Conservation (phyloP, 2,113 vertebrate species). For the Hymenochirus boettgeri region DNA sequence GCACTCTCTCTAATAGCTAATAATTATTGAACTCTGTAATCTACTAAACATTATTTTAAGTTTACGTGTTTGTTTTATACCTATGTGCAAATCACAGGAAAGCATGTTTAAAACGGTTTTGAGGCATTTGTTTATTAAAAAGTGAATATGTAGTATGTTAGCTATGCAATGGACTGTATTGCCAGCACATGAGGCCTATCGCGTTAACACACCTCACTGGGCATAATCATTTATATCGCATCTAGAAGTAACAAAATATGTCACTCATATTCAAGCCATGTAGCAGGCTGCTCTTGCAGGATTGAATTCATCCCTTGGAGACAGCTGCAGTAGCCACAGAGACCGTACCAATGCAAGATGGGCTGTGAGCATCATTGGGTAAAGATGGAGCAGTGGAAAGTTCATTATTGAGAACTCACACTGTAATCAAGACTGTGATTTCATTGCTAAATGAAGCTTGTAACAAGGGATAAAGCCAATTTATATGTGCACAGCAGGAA, state of each 20-base stretch:
- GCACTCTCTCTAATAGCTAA: background rate
- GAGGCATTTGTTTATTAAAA: too few relatives aligned
- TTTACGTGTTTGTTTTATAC: too few relatives aligned
- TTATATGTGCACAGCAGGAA: constrained; percentile 25
- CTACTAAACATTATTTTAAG: too few relatives aligned
- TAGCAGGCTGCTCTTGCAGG: constrained; percentile 18
- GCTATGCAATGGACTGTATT: background rate
- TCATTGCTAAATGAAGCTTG: constrained; percentile 42
- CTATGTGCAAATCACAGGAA: too few relatives aligned
- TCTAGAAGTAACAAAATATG: constrained; percentile 16
- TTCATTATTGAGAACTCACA: constrained; percentile 23
- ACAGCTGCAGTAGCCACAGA: background rate
- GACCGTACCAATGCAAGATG: constrained; percentile 2
- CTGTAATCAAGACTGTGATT: constrained; percentile 34
- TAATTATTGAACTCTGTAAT: background rate
- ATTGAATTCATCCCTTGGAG: constrained; percentile 2
- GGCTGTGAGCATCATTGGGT: constrained; percentile 8
- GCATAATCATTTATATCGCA: constrained; percentile 16
- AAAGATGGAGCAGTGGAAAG: constrained; percentile 7
- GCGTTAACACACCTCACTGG: constrained; percentile 27
- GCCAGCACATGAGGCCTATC: constrained; percentile 1
- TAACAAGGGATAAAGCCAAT: constrained; percentile 38
- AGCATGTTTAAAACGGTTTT: too few relatives aligned
- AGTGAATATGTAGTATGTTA: too few relatives aligned
- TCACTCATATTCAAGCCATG: background rate